Conservation (phyloP, 2,888 invertebrate genomes). For the Balanococcus diminutus region DNA sequence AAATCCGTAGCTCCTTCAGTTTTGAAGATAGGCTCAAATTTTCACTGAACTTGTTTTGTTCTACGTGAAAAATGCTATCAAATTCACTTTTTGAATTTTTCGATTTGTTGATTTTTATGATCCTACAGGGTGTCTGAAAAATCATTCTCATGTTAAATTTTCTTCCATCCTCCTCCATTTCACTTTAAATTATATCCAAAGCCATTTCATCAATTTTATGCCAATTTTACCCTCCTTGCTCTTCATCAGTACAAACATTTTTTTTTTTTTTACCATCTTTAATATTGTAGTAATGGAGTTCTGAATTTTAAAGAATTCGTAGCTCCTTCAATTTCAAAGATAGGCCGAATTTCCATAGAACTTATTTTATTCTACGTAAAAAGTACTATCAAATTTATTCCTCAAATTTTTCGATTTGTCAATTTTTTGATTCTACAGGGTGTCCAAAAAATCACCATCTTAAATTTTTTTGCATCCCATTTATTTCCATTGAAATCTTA, state of each 20-base stretch:
- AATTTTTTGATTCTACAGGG: neutral
- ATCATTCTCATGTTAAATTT: neutral
- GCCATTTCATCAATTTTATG: neutral
- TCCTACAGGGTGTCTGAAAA: neutral
- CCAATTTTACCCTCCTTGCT: neutral
- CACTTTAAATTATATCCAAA: neutral
- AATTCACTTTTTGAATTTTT: neutral
- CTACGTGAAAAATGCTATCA: neutral
- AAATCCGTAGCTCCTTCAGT: too few relatives aligned
- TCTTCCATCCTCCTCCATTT: neutral
- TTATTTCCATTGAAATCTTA: too few relatives aligned
- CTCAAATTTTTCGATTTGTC: neutral
- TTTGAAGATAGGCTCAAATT: neutral
- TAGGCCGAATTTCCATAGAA: neutral
- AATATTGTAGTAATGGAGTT: too few relatives aligned
- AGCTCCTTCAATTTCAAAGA: too few relatives aligned
- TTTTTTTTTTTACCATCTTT: too few relatives aligned
- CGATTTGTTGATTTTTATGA: neutral
- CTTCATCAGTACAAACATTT: too few relatives aligned
- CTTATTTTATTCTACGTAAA: neutral
- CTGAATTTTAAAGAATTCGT: too few relatives aligned
- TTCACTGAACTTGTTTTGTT: neutral
- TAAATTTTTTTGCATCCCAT: neutral
- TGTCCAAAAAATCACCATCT: neutral
- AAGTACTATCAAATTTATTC: neutral